Percentiles rank a stretch among this genome's conserved stretches.
phyloP scores from a whole-genome alignment of 2,797 vertebrate genomes.

The Botia kubotai region DNA sequence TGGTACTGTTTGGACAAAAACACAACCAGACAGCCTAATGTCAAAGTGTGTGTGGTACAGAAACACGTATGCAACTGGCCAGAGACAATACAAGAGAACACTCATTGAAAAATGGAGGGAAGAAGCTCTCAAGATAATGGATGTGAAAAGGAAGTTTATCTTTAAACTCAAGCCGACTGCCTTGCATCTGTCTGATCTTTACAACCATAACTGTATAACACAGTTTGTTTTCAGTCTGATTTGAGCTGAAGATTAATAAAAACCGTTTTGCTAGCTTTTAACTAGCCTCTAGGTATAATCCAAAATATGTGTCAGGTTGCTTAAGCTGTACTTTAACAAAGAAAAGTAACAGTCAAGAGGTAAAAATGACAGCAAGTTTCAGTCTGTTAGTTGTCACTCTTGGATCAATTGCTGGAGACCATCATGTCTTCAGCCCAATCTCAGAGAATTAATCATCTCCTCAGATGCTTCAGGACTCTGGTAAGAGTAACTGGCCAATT shows the following conservation, averaged over 20 bases:
- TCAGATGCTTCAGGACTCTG: slow-evolving; percentile 52
- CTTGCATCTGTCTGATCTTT: no score
- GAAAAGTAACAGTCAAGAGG: not conserved
- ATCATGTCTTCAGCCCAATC: slow-evolving; percentile 55
- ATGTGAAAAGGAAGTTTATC: no score
- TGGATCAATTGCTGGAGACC: slow-evolving; percentile 50
- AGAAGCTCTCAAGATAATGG: no score
- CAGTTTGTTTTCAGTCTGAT: no score
- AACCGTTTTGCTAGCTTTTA: not conserved
- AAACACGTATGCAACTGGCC: not conserved
- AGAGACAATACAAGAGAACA: not conserved
- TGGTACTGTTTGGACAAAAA: slow-evolving; percentile 84
- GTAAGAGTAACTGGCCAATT: slow-evolving; percentile 65
- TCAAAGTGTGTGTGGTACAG: not conserved
- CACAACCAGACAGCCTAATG: slow-evolving; percentile 8
- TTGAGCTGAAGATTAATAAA: no score
- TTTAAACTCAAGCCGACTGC: no score
- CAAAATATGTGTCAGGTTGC: not conserved
- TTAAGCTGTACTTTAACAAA: slow-evolving; percentile 4
- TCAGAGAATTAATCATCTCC: slow-evolving; percentile 64
- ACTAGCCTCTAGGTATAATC: not conserved
- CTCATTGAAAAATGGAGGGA: no score
- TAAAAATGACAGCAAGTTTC: slow-evolving; percentile 16
- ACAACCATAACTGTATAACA: no score
- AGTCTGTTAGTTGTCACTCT: slow-evolving; percentile 30